Conservation (phyloP, 2,888 invertebrate species). For the Pristionchus entomophagus region DNA sequence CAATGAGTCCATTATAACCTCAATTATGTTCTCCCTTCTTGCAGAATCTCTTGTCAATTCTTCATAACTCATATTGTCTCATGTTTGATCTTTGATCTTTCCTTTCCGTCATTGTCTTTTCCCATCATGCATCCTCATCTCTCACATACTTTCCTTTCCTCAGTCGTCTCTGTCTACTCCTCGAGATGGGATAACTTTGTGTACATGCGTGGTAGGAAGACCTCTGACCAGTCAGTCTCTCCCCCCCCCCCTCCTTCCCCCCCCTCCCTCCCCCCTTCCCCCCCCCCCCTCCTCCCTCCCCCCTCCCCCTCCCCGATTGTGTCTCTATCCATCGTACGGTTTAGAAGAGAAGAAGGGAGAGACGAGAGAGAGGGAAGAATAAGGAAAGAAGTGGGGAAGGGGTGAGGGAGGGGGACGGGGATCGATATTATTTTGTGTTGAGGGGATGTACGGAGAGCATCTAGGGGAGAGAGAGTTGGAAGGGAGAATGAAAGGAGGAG, state of each 20-base stretch:
- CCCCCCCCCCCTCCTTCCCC: neutral
- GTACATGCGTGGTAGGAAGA: neutral
- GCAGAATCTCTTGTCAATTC: neutral
- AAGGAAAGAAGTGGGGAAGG: neutral
- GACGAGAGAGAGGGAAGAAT: neutral
- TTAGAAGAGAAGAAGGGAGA: neutral
- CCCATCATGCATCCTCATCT: neutral
- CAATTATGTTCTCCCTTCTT: neutral
- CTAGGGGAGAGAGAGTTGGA: conserved; percentile 46
- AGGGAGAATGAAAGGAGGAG: neutral
- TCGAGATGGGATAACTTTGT: neutral
- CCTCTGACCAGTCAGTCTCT: neutral
- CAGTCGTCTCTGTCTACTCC: conserved; percentile 2
- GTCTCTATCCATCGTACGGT: neutral
- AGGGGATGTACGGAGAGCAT: conserved; percentile 15
- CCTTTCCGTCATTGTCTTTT: neutral
- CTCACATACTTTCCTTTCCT: neutral
- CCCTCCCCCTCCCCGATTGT: neutral
- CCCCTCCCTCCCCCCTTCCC: neutral
- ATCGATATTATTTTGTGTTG: conserved; percentile 18
- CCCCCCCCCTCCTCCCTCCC: neutral
- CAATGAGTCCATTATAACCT: neutral
- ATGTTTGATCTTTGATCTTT: neutral
- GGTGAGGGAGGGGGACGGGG: conserved; percentile 30
- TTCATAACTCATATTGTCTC: neutral